Base-by-base conservation (phyloP, 1,140 invertebrate species). In the Temnothorax curvispinosus region DNA sequence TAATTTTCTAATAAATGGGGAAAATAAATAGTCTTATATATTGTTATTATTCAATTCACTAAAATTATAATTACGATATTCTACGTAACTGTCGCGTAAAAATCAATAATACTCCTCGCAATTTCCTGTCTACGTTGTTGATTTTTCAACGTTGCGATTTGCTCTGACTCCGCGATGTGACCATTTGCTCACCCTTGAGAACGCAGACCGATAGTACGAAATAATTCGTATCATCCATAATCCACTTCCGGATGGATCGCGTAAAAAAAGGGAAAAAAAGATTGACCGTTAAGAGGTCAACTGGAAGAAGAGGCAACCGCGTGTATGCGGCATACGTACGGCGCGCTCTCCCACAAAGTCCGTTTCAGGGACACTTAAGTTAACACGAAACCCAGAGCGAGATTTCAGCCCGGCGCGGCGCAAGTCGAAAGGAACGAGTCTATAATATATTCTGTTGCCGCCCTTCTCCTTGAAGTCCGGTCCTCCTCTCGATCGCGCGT, bases 371-470 rank as follows among this genome's bases (percentile, higher is more conserved):
- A 81, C 77, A 62, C 87, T 88, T 88, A 75, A 76, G 86, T 88
- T 87, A 56, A 87, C 87, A 74, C 87, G 87, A 87, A 88, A 84
- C 87, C 80, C 86, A 84, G 65, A 87, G 87, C 86, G 84, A 88
- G 86, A 88, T 88, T 87, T 88, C 81, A 84, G 71, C 54, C 38
- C 27, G 56, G 85, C 80, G 81, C 77, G 87, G 88, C 65, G 77
- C 72, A 85, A 85, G 78, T 90, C 87, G 71, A 65, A 91, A 88
- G 90, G 89, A 91, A 91, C 91, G 71, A 91, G 90, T 91, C 91
- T 88, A 91, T 92, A 92, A 92, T 92, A 88, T 92, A 92, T 92
- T 91, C 91, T 65, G 78, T 77, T 76, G 90, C 88, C 58, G 76
- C 76, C 75, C 88, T 81, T 75, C 88, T 44, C 84, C 87, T 84